phyloP scores from a whole-genome alignment of 1,140 invertebrate genomes.

The Meloidogyne exigua region DNA sequence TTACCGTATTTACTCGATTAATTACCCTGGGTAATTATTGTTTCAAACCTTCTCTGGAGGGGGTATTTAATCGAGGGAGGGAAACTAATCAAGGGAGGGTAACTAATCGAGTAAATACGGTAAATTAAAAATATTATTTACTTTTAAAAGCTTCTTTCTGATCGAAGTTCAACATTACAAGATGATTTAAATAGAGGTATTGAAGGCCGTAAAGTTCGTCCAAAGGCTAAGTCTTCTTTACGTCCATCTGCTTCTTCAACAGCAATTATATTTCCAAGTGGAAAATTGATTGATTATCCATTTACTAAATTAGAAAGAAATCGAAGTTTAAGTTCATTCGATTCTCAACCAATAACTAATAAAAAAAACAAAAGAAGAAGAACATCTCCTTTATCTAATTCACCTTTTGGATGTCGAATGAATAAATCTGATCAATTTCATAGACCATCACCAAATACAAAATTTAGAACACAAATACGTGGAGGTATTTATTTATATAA shows the following conservation, averaged over 20 bases:
- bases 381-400: background rate
- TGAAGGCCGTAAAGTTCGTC: slow-evolving; percentile 34
- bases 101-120: no score
- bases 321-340: background rate
- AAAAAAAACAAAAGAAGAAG: background rate
- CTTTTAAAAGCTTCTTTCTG: slow-evolving; percentile 25
- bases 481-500: slow-evolving; percentile 12
- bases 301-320: background rate
- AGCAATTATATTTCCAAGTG: background rate
- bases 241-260: background rate
- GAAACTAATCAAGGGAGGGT: no score
- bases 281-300: background rate
- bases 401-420: background rate
- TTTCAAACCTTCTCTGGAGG: no score
- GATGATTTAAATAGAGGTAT: slow-evolving; percentile 44
- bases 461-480: slow-evolving; percentile 38
- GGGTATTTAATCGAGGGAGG: no score
- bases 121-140: no score
- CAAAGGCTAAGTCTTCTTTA: slow-evolving; percentile 31
- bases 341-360: background rate
- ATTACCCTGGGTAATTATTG: no score
- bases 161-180: slow-evolving; percentile 33
- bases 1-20: no score
- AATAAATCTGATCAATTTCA: slow-evolving; percentile 9
- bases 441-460: slow-evolving; percentile 14